Conservation (phyloP, 2,888 invertebrate species). For the Tipula confusa region DNA sequence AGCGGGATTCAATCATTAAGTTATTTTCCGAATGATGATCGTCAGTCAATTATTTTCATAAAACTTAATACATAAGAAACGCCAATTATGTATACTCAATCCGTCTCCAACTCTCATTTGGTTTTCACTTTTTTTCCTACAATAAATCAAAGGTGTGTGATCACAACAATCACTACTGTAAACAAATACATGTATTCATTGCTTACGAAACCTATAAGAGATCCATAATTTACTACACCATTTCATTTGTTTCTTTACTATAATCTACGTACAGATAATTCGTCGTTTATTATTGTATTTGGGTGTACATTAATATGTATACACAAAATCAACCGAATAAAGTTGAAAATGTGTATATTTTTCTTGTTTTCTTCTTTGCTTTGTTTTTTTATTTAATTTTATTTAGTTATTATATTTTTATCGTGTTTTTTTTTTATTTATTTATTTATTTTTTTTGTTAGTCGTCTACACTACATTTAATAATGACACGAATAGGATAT, state of each 20-base stretch:
- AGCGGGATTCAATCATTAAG: no score
- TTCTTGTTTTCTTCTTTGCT: not conserved
- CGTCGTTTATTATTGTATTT: slow-evolving; percentile 20
- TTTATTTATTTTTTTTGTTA: slow-evolving; percentile 7
- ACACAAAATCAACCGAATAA: not conserved
- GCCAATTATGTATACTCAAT: no score
- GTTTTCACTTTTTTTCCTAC: no score
- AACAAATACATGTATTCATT: not conserved
- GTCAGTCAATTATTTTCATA: no score
- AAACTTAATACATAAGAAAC: no score
- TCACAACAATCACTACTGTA: not conserved
- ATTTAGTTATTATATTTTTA: slow-evolving; percentile 13
- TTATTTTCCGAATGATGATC: no score
- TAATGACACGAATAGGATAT: slow-evolving; percentile 25
- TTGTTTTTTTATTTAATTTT: not conserved
- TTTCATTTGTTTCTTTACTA: not conserved
- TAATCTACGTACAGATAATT: not conserved
- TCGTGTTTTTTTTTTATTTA: slow-evolving; percentile 1
- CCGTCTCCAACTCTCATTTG: no score
- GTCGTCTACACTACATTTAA: slow-evolving; percentile 9
- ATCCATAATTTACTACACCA: slow-evolving; percentile 12
- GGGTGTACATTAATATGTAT: not conserved
- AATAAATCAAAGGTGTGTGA: not conserved
- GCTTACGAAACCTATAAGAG: not conserved
- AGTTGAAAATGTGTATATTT: slow-evolving; percentile 3